Evolutionary conservation across 2,888 invertebrate species (phyloP).

Genomic region (Melanargia galathea): DNA sequence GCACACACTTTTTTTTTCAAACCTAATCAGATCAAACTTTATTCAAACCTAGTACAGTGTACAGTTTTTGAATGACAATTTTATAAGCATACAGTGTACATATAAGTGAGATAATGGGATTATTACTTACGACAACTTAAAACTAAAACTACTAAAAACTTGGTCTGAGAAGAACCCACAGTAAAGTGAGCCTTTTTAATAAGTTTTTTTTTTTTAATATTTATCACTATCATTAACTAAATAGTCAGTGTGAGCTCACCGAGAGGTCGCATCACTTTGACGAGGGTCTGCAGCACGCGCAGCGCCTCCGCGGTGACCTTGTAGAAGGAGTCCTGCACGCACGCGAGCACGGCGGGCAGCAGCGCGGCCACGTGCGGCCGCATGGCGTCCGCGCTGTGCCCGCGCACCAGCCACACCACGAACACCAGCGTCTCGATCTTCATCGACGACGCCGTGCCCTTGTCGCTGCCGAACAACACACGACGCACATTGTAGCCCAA

Average conservation of each 20-base stretch:
- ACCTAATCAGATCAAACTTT: no score
- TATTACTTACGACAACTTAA: no score
- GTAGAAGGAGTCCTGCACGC: conserved; percentile 98
- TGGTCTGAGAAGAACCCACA: no score
- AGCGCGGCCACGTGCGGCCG: conserved; percentile 90
- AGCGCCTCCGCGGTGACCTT: conserved; percentile 99
- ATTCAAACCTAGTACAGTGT: no score
- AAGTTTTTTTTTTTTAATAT: not conserved
- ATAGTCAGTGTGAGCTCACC: conserved; percentile 67
- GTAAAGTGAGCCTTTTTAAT: no score
- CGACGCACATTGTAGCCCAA: no score
- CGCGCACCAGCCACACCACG: conserved; percentile 90
- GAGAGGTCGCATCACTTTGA: conserved; percentile 95
- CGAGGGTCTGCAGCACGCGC: conserved; percentile 94
- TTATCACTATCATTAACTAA: no score
- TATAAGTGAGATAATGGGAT: no score
- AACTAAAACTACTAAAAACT: no score
- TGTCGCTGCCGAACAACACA: conserved; percentile 83
- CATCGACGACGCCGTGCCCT: conserved; percentile 97
- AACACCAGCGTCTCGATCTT: conserved; percentile 98
- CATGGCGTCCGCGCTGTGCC: conserved; percentile 90
- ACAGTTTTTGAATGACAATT: no score
- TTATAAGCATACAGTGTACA: no score
- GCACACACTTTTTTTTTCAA: no score
- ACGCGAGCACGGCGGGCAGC: conserved; percentile 92